A percentile compares a stretch with the other conserved stretches of the same genome.
Evolutionary conservation across 2,888 invertebrate genomes (phyloP).

Genomic region (Nemotelus pantherinus): DNA sequence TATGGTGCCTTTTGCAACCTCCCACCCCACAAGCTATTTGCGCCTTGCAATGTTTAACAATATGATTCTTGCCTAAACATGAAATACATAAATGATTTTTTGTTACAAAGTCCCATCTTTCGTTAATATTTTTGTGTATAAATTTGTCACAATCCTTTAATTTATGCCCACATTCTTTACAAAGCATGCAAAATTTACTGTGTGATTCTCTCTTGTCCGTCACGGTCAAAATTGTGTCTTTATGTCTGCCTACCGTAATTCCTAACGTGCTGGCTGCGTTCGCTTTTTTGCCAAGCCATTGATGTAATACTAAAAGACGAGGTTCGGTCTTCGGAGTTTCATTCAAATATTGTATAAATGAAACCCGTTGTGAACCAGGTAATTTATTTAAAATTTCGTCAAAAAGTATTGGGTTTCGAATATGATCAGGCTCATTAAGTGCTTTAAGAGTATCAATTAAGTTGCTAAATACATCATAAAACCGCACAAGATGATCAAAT

Average conservation of each 20-base stretch:
- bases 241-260: neutral
- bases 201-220: neutral
- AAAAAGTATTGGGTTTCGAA: neutral
- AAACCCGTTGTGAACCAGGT: neutral
- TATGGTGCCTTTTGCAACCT: too few species aligned
- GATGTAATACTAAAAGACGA: neutral
- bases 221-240: neutral
- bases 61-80: too few species aligned
- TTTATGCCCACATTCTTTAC: neutral
- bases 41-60: too few species aligned
- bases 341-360: neutral
- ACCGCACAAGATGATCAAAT: neutral
- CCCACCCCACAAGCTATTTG: too few species aligned
- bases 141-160: neutral
- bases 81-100: neutral
- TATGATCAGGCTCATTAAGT: neutral
- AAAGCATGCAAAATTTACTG: neutral
- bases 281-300: neutral
- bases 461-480: neutral
- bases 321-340: neutral
- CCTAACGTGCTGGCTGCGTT: neutral
- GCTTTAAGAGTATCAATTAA: neutral
- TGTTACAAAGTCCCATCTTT: constrained; percentile 3
- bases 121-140: neutral
- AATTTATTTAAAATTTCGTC: neutral